Conservation (phyloP, 2,797 vertebrate species). For the Scyliorhinus canicula region DNA sequence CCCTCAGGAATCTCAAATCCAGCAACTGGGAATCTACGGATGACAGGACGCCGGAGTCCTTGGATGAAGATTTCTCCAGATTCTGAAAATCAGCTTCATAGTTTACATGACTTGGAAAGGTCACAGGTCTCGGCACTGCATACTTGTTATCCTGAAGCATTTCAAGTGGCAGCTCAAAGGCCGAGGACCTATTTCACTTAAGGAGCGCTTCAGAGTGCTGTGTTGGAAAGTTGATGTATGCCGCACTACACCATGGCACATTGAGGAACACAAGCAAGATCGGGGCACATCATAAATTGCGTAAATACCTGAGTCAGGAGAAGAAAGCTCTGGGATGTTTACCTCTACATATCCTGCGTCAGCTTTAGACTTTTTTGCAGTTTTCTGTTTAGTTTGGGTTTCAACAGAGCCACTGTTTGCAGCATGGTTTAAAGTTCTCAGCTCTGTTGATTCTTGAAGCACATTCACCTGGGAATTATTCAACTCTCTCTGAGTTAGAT, state of each 20-base stretch:
- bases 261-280: neutral
- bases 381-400: neutral
- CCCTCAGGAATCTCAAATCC: slow-evolving; percentile 32
- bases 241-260: neutral
- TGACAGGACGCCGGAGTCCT: slow-evolving; percentile 35
- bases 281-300: slow-evolving; percentile 32
- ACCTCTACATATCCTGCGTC: neutral
- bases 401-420: neutral
- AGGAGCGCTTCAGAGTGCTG: slow-evolving; percentile 7
- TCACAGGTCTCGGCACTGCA: slow-evolving; percentile 19
- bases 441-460: neutral
- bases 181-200: slow-evolving; percentile 4
- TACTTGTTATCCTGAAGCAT: slow-evolving; percentile 33
- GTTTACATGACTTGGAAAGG: slow-evolving; percentile 10
- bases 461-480: slow-evolving; percentile 9
- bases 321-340: neutral
- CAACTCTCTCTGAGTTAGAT: neutral
- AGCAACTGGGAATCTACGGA: slow-evolving; percentile 32
- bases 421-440: neutral
- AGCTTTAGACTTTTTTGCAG: neutral
- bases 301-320: neutral
- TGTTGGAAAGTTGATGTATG: neutral
- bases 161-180: slow-evolving; percentile 5
- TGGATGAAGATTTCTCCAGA: slow-evolving; percentile 29
- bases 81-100: slow-evolving; percentile 28